A percentile compares a stretch with the other conserved stretches of the same genome.
phyloP scores from a whole-genome alignment of 2,797 vertebrate genomes.

The Urosaurus nigricauda region DNA sequence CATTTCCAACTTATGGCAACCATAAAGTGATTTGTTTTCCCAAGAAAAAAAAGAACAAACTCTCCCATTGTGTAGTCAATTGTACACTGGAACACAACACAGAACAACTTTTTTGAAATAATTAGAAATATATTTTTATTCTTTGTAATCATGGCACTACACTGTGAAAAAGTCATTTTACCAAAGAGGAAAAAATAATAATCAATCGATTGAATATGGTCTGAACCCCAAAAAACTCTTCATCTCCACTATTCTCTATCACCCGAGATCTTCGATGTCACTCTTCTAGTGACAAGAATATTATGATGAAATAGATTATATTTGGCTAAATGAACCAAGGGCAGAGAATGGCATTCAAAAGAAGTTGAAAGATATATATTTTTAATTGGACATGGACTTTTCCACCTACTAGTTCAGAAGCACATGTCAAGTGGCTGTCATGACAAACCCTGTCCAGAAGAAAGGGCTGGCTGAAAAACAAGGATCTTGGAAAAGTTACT shows the following conservation, averaged over 20 bases:
- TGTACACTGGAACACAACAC: background rate
- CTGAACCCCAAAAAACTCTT: conserved; percentile 1
- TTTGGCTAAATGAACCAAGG: background rate
- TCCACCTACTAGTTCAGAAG: background rate
- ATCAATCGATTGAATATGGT: conserved; percentile 13
- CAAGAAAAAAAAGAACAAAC: background rate
- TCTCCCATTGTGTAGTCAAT: too few species aligned
- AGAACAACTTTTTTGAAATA: conserved; percentile 11
- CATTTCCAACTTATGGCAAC: too few species aligned
- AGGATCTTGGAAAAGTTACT: too few species aligned
- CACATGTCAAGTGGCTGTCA: background rate
- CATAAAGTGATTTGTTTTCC: too few species aligned
- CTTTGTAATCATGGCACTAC: conserved; percentile 68
- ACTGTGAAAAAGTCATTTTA: conserved; percentile 57
- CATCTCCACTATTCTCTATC: background rate
- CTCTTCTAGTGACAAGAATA: background rate
- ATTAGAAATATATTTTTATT: conserved; percentile 71
- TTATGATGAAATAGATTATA: background rate
- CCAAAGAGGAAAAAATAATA: conserved; percentile 25
- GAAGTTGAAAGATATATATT: background rate
- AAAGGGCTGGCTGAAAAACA: too few species aligned
- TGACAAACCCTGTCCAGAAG: too few species aligned
- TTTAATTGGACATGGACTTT: background rate
- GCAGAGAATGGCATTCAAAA: conserved; percentile 14
- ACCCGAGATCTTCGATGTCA: background rate